Base-by-base conservation (phyloP, 2,888 invertebrate genomes). In the Formica aserva region DNA sequence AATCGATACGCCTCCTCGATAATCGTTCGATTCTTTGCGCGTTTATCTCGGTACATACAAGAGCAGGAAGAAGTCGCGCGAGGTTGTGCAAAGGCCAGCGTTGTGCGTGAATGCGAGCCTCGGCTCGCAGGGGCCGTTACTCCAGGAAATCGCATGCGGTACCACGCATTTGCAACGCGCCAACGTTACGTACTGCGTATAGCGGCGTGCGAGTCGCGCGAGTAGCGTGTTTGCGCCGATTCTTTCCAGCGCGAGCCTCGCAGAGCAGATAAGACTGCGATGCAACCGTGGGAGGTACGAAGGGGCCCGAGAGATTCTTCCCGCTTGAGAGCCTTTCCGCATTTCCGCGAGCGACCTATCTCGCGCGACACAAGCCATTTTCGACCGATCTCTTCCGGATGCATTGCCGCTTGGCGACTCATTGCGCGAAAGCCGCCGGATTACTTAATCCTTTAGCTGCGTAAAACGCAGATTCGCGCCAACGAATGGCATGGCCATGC, bases 71-170 rank as follows among this genome's bases (percentile, higher is more conserved):
- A 72, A 74, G 18, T 29, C 66, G 63, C 63, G 57, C 66, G 55
- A 35, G 55, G 15, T 77, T 32, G 62, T 66, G 57, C 71, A 38
- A 35, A n/a, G 62, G 9, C 55, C 66, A 55, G 67, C 75, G 72
- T 71, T 60, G 65, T 57, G 76, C 83, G 66, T 13, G 69, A 66
- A 69, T 84, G 15, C 35, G 75, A 66, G 55, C 18, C 26, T 13
- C 45, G 80, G 48, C 72, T 65, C 38, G 52, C 78, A 62, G 77
- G 87, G 82, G 88, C 91, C 90, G 90, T 90, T 90, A 90, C 91
- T 88, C 89, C 89, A 90, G 91, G 90, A 91, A 90, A 90, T 91
- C 88, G 84, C 83, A 82, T 83, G 74, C 82, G 80, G 77, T 80
- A 85, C 85, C 81, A 89, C 87, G 87, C 88, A 85, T 86, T 85